These are phyloP conservation scores for Palythoa caribaeorum DNA, from an alignment of 92 coral and sea anemone species.

Conservation along the genomic window DNA sequence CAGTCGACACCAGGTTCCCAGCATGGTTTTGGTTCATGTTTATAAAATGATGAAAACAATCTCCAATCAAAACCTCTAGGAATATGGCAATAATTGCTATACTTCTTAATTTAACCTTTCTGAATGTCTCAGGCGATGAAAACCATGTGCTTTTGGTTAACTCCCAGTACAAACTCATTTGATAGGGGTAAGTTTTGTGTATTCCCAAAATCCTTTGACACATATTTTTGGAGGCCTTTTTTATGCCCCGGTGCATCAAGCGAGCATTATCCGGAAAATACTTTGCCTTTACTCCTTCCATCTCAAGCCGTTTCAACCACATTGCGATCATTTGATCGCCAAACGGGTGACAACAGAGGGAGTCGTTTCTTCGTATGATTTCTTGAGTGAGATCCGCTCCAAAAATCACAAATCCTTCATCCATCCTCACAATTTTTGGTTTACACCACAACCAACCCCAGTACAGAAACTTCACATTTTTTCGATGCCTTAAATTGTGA, in stretches of 20 bases:
- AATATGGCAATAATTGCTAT: slow-evolving; percentile 20
- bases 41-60: slow-evolving; percentile 10
- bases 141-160: slow-evolving; percentile 55
- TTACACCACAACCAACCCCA: slow-evolving; percentile 67
- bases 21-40: slow-evolving; percentile 62
- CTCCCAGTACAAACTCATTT: slow-evolving; percentile 56
- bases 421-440: slow-evolving; percentile 56
- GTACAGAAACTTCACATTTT: slow-evolving; percentile 60
- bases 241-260: slow-evolving; percentile 30
- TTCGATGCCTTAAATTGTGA: slow-evolving; percentile 57
- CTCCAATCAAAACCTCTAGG: slow-evolving; percentile 56
- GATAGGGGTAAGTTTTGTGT: slow-evolving; percentile 62
- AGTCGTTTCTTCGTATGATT: slow-evolving; percentile 52
- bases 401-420: slow-evolving; percentile 66
- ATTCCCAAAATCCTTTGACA: slow-evolving; percentile 57
- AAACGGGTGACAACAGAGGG: slow-evolving; percentile 60
- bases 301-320: slow-evolving; percentile 52
- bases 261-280: slow-evolving; percentile 66
- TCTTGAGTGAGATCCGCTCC: slow-evolving; percentile 56
- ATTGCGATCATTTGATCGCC: slow-evolving; percentile 70
- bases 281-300: slow-evolving; percentile 47
- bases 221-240: not conserved
- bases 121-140: slow-evolving; percentile 10
- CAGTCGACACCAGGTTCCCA: slow-evolving; percentile 58
- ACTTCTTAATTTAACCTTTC: slow-evolving; percentile 38